Evolutionary conservation across 1,140 invertebrate genomes (phyloP).

Genomic region (Cydia fagiglandana): DNA sequence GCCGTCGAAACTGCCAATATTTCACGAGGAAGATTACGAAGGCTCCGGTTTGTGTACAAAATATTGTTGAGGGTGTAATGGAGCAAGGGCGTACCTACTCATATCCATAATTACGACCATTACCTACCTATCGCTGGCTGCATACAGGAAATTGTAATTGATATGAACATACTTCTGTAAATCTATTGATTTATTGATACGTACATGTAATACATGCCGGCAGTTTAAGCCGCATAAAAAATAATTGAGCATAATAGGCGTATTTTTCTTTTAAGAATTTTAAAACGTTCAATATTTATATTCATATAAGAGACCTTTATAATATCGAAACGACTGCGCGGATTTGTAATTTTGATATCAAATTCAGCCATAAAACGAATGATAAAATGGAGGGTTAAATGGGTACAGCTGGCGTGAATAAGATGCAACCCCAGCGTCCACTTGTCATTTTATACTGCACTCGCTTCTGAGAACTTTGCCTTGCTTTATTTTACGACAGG

Average conservation of each 20-base stretch:
- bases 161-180: background rate
- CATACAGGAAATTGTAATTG: background rate
- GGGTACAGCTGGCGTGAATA: constrained; percentile 8
- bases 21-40: background rate
- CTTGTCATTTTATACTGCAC: constrained; percentile 16
- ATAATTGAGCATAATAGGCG: too few relatives aligned
- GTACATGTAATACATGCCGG: too few relatives aligned
- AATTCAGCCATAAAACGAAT: background rate
- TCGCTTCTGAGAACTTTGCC: background rate
- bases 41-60: background rate
- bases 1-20: constrained; percentile 17
- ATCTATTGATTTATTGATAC: background rate
- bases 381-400: background rate
- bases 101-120: background rate
- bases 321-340: background rate
- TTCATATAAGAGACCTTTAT: too few relatives aligned
- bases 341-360: background rate
- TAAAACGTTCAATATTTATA: too few relatives aligned
- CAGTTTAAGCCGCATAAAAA: too few relatives aligned
- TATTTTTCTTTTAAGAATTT: too few relatives aligned
- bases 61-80: constrained; percentile 14
- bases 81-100: background rate
- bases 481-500: constrained; percentile 5
- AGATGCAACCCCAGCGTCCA: constrained; percentile 9
- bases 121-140: background rate